Base-by-base conservation (phyloP, 2,797 vertebrate genomes). In the Craterocephalus amniculus region DNA sequence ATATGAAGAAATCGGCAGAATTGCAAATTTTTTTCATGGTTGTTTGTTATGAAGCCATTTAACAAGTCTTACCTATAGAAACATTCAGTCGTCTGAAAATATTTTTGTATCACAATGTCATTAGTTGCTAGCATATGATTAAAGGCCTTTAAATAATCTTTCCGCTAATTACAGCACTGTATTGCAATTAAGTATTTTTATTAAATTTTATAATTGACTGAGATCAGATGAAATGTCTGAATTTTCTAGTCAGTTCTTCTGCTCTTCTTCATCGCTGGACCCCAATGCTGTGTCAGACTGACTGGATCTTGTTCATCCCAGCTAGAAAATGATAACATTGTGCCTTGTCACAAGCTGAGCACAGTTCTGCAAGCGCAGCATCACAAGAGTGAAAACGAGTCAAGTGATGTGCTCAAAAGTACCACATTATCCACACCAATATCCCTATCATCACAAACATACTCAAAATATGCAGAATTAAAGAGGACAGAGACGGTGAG, bases 361-460 rank as follows among this genome's bases (percentile, higher is more conserved):
- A 78, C 38, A 66, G 76, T 81, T 84, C 77, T 79, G 73, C 67
- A 80, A 85, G 67, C 78, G 83, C 55, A 72, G 78, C 58, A 83
- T 61, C 58, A 55, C 43, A 27, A 60, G n/a, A 60, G 69, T 71
- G 65, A 67, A 75, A 76, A 63, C 20, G 36, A 83, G 32, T 73
- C 58, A 48, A 70, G 75, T 20, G 5, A 26, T 51, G 67, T 55
- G 45, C 74, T 78, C 12, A 81, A 74, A 40, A 81, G 62, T 55
- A 32, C 32, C 43, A 58, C 51, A 54, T 45, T 76, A 52, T 58
- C 34, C 69, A 67, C 79, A 74, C 45, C 38, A 70, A 24, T 81
- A 71, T 72, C 26, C 59, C 27, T 40, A 22, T 74, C 32, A 69
- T 59, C 22, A 64, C 35, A 81, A 79, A 74, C 40, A 64, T 61